Evolutionary conservation across 2,113 vertebrate species (phyloP), one percentile per base, ranked within the genome.

Genomic region (Megaptera novaeangliae): DNA sequence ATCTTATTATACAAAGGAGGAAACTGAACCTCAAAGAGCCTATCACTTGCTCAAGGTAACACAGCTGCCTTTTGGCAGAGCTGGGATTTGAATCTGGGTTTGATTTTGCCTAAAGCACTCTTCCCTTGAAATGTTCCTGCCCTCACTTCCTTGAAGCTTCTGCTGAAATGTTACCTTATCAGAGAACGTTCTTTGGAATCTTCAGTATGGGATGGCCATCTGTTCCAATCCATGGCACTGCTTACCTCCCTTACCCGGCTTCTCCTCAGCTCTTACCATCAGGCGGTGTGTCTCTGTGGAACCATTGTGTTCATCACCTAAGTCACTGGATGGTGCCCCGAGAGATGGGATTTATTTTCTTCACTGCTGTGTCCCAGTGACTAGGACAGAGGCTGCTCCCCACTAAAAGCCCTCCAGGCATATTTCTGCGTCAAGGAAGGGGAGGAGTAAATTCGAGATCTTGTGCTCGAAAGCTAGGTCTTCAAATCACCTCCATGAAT

Each of bases 211-310:
- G 4, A 1, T 3, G 39, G 23, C 18, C 68, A 11, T 2, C 13
- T 1, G 5, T 9, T n/a, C n/a, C 1, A 2, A 36, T 10, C 12
- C 15, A 11, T 0, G 6, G 27, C 3, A 1, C 14, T 23, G 5
- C 15, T 31, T 61, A 3, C 8, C 17, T 55, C 72, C 15, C 0
- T 21, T 18, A 3, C 74, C 11, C 0, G 14, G 41, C 55, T 77
- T 4, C 59, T 10, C 46, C 7, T 1, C 23, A 39, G 21, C 31
- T 17, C 20, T 14, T 71, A 41, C 52, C 29, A 0, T 55, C 44
- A 0, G 18, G 12, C 1, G 2, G 12, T 21, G 29, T 3, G 61
- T n/a, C 46, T 57, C 17, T 68, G 17, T 11, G 31, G 39, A 25
- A 36, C 41, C 12, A 0, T 0, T 8, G 64, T 14, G 3, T 25